A percentile compares a stretch with the other conserved stretches of the same genome.
phyloP scores from a whole-genome alignment of 30 jellyfish, hydroid and myxozoan genomes.

The Aurelia aurita complex sp. Pacific region DNA sequence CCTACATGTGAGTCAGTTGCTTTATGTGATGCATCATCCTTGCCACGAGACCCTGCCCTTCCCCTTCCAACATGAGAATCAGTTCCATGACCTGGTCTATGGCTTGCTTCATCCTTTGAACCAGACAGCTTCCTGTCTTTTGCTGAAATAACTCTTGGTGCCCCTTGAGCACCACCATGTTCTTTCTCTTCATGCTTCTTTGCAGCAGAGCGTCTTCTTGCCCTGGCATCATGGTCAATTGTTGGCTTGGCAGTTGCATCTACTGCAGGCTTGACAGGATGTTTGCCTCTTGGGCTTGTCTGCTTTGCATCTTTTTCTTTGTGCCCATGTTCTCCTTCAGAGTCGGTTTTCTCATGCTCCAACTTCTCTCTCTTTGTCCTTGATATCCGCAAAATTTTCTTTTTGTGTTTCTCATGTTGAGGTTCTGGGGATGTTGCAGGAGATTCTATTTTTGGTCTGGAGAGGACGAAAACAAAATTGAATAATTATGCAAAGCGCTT shows the following conservation, averaged over 20 bases:
- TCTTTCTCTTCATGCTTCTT: constrained; percentile 45
- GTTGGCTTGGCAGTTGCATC: constrained; percentile 36
- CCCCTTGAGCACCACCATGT: constrained; percentile 11
- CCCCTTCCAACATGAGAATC: constrained; percentile 1
- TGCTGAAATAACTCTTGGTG: too few species aligned
- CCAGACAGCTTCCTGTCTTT: too few species aligned
- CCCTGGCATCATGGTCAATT: constrained; percentile 31
- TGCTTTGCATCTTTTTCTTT: background rate
- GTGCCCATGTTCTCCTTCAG: background rate
- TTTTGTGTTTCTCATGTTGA: constrained; percentile 31
- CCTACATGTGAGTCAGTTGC: constrained; percentile 4
- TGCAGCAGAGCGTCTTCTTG: constrained; percentile 46
- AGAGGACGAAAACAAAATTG: background rate
- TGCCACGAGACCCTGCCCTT: constrained; percentile 7
- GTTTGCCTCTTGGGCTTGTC: constrained; percentile 19
- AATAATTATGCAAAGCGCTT: background rate
- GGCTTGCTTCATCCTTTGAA: too few species aligned
- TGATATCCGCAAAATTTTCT: constrained; percentile 26
- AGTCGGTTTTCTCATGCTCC: constrained; percentile 12
- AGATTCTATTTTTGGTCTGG: constrained; percentile 6
- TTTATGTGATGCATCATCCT: constrained; percentile 1
- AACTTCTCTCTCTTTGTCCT: constrained; percentile 28
- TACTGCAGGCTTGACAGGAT: background rate
- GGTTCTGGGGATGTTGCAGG: constrained; percentile 48
- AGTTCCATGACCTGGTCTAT: background rate